These are phyloP conservation scores for Xiphydria camelus DNA, from an alignment of 2,888 invertebrate species.

Conservation along the genomic window DNA sequence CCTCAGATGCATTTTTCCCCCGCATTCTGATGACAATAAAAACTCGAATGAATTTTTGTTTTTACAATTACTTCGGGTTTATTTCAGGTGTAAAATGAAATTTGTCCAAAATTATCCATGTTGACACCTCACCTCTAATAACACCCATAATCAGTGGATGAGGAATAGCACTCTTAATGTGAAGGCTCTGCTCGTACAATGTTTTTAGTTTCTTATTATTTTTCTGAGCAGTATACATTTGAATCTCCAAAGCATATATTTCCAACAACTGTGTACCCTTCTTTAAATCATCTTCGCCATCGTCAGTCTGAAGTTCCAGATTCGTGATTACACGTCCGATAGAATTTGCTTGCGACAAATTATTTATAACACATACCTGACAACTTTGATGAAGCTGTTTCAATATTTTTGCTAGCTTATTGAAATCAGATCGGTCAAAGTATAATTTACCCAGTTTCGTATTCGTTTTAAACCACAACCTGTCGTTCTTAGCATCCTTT, in stretches of 20 bases:
- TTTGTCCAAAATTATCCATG: neutral
- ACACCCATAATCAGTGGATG: slow-evolving; percentile 99
- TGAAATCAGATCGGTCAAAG: slow-evolving; percentile 93
- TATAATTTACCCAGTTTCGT: slow-evolving; percentile 98
- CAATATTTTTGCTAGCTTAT: slow-evolving; percentile 92
- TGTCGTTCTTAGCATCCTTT: slow-evolving; percentile 98
- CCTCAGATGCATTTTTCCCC: slow-evolving; percentile 98
- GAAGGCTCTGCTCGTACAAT: slow-evolving; percentile 95
- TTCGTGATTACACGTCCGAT: neutral
- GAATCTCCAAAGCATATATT: slow-evolving; percentile 98
- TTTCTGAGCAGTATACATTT: slow-evolving; percentile 99
- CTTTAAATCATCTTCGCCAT: slow-evolving; percentile 96
- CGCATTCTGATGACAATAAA: slow-evolving; percentile 74
- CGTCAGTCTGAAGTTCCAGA: slow-evolving; percentile 74
- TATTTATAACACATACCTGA: slow-evolving; percentile 65
- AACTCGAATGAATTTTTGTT: neutral
- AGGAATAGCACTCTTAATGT: slow-evolving; percentile 99
- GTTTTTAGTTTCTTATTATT: slow-evolving; percentile 98
- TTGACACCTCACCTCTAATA: slow-evolving; percentile 77
- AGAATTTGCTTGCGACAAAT: neutral
- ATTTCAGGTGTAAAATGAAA: slow-evolving; percentile 1
- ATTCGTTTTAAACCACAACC: slow-evolving; percentile 99
- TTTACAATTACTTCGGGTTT: neutral
- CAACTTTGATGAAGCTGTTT: slow-evolving; percentile 97
- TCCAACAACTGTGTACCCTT: slow-evolving; percentile 97